Evolutionary conservation across 37 sponge, comb jelly and placozoan genomes (phyloP), one percentile per base, ranked within the genome.

Genomic region (Haliclona indistincta): DNA sequence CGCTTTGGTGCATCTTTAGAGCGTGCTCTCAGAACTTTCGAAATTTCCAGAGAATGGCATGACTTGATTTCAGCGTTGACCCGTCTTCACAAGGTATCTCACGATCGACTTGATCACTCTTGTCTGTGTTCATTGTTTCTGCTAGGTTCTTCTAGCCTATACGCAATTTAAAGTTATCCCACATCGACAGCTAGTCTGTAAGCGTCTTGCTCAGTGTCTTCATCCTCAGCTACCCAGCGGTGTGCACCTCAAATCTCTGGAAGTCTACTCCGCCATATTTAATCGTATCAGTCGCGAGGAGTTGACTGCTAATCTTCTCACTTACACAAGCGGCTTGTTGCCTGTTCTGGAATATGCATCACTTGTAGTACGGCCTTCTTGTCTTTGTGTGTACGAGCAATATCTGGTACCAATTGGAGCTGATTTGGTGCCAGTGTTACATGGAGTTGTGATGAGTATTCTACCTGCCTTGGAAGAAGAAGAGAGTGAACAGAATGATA

Each of bases 121-220:
- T 47, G 15, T 17, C 51, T 25, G 22, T 29, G 11, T 32, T 52
- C 7, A 67, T 19, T 67, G 2, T 35, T 29, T 29, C 0, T 29
- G 26, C 43, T 62, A 96, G 97, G 83, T 79, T 2, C 79, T 96
- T 15, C 81, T 93, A 58, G 81, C 87, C 40, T 86, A 91, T 66
- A 71, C 69, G 38, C 91, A 91, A 79, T 96, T 84, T 45, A 76
- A 73, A 5, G 67, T 83, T 28, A 71, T 92, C 0, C 97, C 97
- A 7, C 67, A 86, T 62, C 85, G 86, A 68, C 75, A 86, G 39
- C 39, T 68, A 15, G 80, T 96, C 7, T 81, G 77, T 56, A 92
- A 89, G 75, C 83, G 97, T 67, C 85, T 96, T 53, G 75, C 97
- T 11, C 97, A 96, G 66, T 96, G 97, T 61, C 90, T 92, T 58